Evolutionary conservation across 2,113 vertebrate species (phyloP), one percentile per base, ranked within the genome.

Genomic region (Percopsis transmontana): DNA sequence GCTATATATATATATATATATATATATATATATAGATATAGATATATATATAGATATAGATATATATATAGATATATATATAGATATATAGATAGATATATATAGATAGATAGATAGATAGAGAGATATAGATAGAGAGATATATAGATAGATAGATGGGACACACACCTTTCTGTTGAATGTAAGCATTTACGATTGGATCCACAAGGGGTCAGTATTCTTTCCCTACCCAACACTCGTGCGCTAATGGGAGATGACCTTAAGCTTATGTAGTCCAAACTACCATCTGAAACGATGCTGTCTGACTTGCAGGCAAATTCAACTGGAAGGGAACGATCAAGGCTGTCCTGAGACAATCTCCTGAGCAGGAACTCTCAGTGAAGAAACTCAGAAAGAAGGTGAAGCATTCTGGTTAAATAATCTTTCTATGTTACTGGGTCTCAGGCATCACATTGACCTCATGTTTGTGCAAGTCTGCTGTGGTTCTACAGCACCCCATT

Each of bases 361-460:
- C 94, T 19, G 95, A 97, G 61, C 93, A 97, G 1, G 96, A 97
- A 68, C 82, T 99, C 33, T 61, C 95, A 1, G 5, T 99, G 58
- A 99, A 99, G 81, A 99, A 94, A 78, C 89, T 99, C 48, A 92
- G 92, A 67, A 99, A 96, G 86, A 99, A 98, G 97, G 97, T 97
- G 90, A 12, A 58, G 13, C 6, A 44, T 18, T 59, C 16, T 51
- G 13, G 39, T 59, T 41, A n/a, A 41, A 20, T 53, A 53, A 20
- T 45, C 45, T 16, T n/a, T 44, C 13, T 54, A 11, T 21, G 23
- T 14, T 21, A 56, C n/a, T n/a, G 27, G 24, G n/a, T 38, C 24
- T 38, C n/a, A 48, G 1, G 15, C 15, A 16, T 16, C 42, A 45
- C 42, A 45, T 40, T 40, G 5, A 8, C 6, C 39, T 40, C 39